Percentiles rank a stretch among this genome's conserved stretches.
phyloP scores from a whole-genome alignment of 2,113 vertebrate genomes.

The Boulengeromyrus knoepffleri region DNA sequence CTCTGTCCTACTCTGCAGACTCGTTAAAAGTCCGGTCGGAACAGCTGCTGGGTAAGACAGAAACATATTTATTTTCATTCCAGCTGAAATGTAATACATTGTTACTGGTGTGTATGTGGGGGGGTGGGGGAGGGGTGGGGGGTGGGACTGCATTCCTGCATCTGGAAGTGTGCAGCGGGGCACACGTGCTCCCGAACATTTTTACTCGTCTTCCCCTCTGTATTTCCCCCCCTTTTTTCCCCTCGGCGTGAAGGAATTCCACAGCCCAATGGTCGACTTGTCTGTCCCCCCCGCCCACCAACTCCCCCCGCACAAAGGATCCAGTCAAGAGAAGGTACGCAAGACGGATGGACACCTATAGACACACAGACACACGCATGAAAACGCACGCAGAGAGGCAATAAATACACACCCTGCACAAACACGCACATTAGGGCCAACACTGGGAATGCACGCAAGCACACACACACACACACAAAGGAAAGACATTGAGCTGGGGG shows the following conservation, averaged over 20 bases:
- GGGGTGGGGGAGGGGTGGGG: slow-evolving; percentile 21
- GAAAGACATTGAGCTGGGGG: neutral
- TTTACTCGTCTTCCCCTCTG: slow-evolving; percentile 26
- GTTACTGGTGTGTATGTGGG: slow-evolving; percentile 31
- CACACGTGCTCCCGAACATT: slow-evolving; percentile 36
- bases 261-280: slow-evolving; percentile 42
- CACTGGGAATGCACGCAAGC: neutral
- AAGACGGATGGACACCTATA: neutral
- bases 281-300: slow-evolving; percentile 23
- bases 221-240: slow-evolving; percentile 25
- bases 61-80: slow-evolving; percentile 25
- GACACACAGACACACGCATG: neutral
- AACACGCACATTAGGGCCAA: neutral
- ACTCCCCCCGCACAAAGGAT: neutral
- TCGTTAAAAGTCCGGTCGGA: neutral
- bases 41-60: neutral
- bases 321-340: neutral
- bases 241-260: slow-evolving; percentile 39
- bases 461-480: neutral
- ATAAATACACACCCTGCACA: neutral
- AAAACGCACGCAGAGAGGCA: neutral
- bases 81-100: slow-evolving; percentile 46
- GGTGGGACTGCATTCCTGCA: slow-evolving; percentile 43
- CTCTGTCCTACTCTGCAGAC: neutral
- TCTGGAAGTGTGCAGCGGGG: slow-evolving; percentile 56